Percentiles rank a stretch among this genome's conserved stretches.
These are phyloP conservation scores for Vidua chalybeata DNA, from an alignment of 2,113 vertebrate species.

Conservation along the genomic window DNA sequence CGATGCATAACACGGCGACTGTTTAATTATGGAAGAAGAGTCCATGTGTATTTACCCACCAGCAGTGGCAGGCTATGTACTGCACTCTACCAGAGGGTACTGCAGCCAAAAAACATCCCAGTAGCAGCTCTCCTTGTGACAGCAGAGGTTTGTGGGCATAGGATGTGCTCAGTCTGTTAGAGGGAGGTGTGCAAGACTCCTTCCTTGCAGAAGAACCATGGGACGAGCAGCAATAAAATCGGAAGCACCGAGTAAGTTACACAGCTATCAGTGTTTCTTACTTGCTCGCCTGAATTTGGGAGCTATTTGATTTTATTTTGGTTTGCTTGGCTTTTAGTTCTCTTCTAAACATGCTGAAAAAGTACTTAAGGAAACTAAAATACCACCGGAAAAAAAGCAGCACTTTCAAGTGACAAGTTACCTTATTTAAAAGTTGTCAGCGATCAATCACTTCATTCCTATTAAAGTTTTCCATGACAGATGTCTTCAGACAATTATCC, in stretches of 20 bases:
- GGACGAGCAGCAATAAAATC: constrained; percentile 22
- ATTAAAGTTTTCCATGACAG: not conserved
- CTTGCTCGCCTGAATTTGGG: not conserved
- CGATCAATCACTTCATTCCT: not conserved
- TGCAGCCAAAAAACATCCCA: not conserved
- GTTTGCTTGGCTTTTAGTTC: constrained; percentile 34
- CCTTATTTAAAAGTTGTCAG: not conserved
- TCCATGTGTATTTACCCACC: not conserved
- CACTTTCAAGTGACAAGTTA: not conserved
- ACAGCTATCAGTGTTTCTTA: not conserved
- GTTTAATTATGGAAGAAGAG: not conserved
- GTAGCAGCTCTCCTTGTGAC: not conserved
- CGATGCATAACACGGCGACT: not conserved
- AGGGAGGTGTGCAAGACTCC: not conserved
- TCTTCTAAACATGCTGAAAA: constrained; percentile 62
- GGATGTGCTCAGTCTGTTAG: not conserved
- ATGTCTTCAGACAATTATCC: constrained; percentile 20
- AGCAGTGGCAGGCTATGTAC: not conserved
- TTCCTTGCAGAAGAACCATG: constrained; percentile 4
- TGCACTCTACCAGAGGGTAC: not conserved
- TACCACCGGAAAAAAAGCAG: not conserved
- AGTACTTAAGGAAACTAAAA: constrained; percentile 2
- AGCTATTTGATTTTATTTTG: not conserved
- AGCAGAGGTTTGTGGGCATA: not conserved
- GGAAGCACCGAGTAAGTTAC: not conserved